Evolutionary conservation across 2,888 invertebrate genomes (phyloP).

Genomic region (Villa cingulata): DNA sequence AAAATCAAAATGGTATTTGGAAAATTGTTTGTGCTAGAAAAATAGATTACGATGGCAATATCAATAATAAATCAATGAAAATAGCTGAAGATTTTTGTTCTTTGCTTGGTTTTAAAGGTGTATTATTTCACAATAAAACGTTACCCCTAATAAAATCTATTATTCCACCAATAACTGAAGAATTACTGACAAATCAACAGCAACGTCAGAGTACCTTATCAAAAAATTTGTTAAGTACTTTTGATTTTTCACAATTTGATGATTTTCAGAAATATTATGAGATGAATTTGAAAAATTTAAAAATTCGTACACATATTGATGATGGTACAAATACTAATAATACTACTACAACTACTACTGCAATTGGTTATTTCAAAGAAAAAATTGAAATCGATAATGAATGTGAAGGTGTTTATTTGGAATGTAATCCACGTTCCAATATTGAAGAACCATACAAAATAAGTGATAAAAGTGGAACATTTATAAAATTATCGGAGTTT

Average conservation of each 20-base stretch:
- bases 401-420: constrained; percentile 28
- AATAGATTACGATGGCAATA: constrained; percentile 17
- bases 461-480: constrained; percentile 8
- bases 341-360: too few species aligned
- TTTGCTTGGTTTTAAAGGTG: constrained; percentile 48
- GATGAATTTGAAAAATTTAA: too few species aligned
- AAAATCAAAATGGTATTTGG: constrained; percentile 50
- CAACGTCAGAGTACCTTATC: not conserved
- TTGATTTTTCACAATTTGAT: too few species aligned
- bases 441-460: constrained; percentile 23
- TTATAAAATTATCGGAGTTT: constrained; percentile 13
- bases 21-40: constrained; percentile 46
- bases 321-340: too few species aligned
- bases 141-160: constrained; percentile 1
- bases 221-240: too few species aligned
- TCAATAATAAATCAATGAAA: constrained; percentile 21
- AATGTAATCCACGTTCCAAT: constrained; percentile 26
- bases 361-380: too few species aligned
- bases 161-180: constrained; percentile 2
- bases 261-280: too few species aligned
- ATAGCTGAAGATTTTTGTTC: constrained; percentile 47
- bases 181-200: constrained; percentile 6
- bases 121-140: constrained; percentile 24
- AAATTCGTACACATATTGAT: too few species aligned
- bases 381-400: constrained; percentile 9